These are phyloP conservation scores for Melinaea marsaeus DNA, from an alignment of 2,888 invertebrate genomes.

Conservation along the genomic window DNA sequence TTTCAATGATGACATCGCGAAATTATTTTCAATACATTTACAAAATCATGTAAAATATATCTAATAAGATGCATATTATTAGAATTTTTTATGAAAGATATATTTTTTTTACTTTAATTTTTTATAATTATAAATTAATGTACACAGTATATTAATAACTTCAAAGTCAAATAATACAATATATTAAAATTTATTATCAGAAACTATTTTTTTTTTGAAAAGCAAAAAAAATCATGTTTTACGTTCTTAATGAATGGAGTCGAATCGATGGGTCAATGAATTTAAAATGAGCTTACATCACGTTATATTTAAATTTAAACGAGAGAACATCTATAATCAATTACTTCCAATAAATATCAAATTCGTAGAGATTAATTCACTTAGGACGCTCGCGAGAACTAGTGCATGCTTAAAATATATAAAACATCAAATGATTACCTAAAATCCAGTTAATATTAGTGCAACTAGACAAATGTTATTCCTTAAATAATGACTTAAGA, in stretches of 20 bases:
- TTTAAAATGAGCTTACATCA: conserved; percentile 19
- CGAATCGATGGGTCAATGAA: conserved; percentile 17
- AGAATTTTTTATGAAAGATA: too few relatives aligned
- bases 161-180: too few relatives aligned
- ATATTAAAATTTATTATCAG: too few relatives aligned
- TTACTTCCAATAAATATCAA: conserved; percentile 47
- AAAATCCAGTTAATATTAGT: conserved; percentile 64
- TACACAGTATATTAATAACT: too few relatives aligned
- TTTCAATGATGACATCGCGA: too few relatives aligned
- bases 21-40: too few relatives aligned
- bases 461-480: conserved; percentile 64
- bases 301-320: conserved; percentile 58
- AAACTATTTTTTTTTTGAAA: too few relatives aligned
- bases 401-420: conserved; percentile 68
- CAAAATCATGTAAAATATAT: too few relatives aligned
- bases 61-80: too few relatives aligned
- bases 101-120: too few relatives aligned
- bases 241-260: neutral
- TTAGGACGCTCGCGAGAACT: conserved; percentile 42
- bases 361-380: conserved; percentile 58
- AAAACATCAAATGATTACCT: conserved; percentile 65
- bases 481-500: conserved; percentile 72
- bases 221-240: neutral
- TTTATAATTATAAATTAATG: too few relatives aligned
- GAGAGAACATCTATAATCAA: conserved; percentile 50